These are phyloP conservation scores for Luperina testacea DNA, from an alignment of 2,888 invertebrate genomes.

Conservation along the genomic window DNA sequence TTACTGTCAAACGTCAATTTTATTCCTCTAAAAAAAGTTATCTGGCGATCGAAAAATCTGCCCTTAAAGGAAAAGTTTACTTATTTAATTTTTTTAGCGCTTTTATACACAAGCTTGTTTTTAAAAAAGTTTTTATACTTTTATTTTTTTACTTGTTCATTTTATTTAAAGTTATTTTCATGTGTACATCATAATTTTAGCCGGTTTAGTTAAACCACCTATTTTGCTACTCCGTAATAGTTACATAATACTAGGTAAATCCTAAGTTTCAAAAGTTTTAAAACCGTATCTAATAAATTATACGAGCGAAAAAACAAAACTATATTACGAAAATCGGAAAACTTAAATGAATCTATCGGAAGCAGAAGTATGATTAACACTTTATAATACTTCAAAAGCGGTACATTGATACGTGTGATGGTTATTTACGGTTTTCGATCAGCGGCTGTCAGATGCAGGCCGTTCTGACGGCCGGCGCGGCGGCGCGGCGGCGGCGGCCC, in stretches of 20 bases:
- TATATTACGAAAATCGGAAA: constrained; percentile 2
- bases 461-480: background rate
- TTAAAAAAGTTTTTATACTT: no score
- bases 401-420: constrained; percentile 22
- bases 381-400: constrained; percentile 10
- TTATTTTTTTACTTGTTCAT: background rate
- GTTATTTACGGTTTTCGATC: constrained; percentile 49
- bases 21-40: no score
- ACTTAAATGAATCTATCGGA: background rate
- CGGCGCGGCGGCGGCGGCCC: background rate
- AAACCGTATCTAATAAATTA: background rate
- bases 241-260: no score
- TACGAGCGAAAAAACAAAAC: background rate
- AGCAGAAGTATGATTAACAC: constrained; percentile 26
- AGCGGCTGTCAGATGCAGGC: constrained; percentile 47
- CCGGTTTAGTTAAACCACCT: background rate
- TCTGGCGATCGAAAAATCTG: no score
- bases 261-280: background rate
- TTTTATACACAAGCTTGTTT: no score
- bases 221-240: background rate
- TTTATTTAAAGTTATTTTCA: background rate
- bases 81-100: no score
- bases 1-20: no score
- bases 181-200: no score
- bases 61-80: no score